Conservation (phyloP, 2,888 invertebrate genomes). For the Nymphalis urticae region DNA sequence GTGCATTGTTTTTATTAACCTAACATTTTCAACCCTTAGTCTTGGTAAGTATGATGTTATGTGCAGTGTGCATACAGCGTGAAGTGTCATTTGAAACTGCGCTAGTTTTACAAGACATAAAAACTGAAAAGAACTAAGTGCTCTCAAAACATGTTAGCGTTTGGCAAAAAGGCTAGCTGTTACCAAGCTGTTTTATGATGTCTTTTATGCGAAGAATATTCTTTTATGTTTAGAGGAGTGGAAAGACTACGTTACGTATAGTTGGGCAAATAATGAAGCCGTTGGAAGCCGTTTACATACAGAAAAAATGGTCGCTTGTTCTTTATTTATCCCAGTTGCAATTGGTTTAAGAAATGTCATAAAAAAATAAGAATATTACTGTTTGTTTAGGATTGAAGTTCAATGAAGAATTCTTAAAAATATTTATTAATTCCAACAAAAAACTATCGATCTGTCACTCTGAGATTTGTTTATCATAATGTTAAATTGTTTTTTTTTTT, state of each 20-base stretch:
- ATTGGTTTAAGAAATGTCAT: background rate
- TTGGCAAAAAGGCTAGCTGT: slow-evolving; percentile 26
- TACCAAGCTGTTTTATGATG: slow-evolving; percentile 21
- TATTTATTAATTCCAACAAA: too few species aligned
- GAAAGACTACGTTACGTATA: slow-evolving; percentile 6
- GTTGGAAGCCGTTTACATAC: background rate
- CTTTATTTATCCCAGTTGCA: background rate
- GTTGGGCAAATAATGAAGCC: background rate
- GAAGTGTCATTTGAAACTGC: slow-evolving; percentile 21
- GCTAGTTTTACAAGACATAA: slow-evolving; percentile 22
- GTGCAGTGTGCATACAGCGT: slow-evolving; percentile 12
- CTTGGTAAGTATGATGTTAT: slow-evolving; percentile 1
- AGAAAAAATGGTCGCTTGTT: background rate
- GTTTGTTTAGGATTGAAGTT: background rate
- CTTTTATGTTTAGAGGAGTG: slow-evolving; percentile 4
- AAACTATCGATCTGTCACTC: too few species aligned
- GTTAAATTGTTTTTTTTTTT: too few species aligned
- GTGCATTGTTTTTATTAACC: too few species aligned
- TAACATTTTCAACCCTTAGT: background rate
- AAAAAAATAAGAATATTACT: background rate
- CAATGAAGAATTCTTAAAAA: slow-evolving; percentile 37
- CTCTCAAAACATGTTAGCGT: slow-evolving; percentile 23
- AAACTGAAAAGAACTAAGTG: slow-evolving; percentile 19
- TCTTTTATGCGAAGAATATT: slow-evolving; percentile 11
- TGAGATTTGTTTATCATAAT: too few species aligned